phyloP scores from a whole-genome alignment of 2,113 vertebrate species.

The Bos javanicus region DNA sequence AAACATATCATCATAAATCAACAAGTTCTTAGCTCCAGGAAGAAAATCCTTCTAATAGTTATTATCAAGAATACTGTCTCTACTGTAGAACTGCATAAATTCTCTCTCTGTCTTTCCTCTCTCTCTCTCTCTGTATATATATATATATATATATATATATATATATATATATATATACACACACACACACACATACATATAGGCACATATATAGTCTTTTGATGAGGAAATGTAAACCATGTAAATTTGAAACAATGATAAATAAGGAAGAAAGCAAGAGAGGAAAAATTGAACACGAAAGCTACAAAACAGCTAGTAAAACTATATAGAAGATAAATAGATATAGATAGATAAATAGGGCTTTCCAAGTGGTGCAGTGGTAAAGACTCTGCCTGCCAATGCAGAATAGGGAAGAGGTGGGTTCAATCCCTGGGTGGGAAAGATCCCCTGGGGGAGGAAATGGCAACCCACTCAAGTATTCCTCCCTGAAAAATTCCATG shows the following conservation, averaged over 20 bases:
- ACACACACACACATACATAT: neutral
- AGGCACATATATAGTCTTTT: neutral
- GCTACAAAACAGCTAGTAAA: neutral
- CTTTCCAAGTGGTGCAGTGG: neutral
- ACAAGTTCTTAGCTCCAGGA: neutral
- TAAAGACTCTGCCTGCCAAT: neutral
- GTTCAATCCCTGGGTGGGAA: neutral
- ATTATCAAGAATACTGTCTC: neutral
- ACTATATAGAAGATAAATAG: neutral
- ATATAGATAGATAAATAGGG: neutral
- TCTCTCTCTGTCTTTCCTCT: neutral
- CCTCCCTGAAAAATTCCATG: neutral
- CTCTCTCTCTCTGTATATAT: accelerated
- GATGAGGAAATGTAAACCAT: neutral
- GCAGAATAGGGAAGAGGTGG: neutral
- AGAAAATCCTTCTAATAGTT: neutral
- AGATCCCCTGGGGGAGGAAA: neutral
- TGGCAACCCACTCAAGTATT: neutral
- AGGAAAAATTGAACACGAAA: neutral
- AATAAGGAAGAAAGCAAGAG: neutral
- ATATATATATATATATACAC: neutral
- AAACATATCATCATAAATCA: neutral
- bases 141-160: no score
- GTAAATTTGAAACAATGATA: neutral
- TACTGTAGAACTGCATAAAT: neutral